phyloP scores from a whole-genome alignment of 2,113 vertebrate species.

The human (Homo sapiens) region GRCh38 chr13:26215001-26215500 shows the following conservation, averaged over 20 bases:
- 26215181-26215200: conserved; percentile 70
- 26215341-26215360: conserved; percentile 67
- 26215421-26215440: conserved; percentile 97
- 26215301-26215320: conserved; percentile 79
- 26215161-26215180: conserved; percentile 78
- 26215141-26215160: conserved; percentile 47
- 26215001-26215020: conserved; percentile 83
- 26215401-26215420: conserved; percentile 94
- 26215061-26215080: conserved; percentile 80
- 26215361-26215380: conserved; percentile 66
- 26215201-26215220: conserved; percentile 78
- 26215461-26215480: conserved; percentile 96
- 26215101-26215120: conserved; percentile 32
- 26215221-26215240: conserved; percentile 77
- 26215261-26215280: conserved; percentile 50
- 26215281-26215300: conserved; percentile 88
- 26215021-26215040: conserved; percentile 87
- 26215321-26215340: conserved; percentile 61
- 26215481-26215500: conserved; percentile 97
- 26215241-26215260: conserved; percentile 69
- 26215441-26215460: conserved; percentile 95
- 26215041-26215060: conserved; percentile 77
- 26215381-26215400: conserved; percentile 72
- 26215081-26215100: conserved; percentile 49
- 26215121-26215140: not conserved